phyloP scores from a whole-genome alignment of 2,888 invertebrate species.

The Zootermopsis nevadensis region DNA sequence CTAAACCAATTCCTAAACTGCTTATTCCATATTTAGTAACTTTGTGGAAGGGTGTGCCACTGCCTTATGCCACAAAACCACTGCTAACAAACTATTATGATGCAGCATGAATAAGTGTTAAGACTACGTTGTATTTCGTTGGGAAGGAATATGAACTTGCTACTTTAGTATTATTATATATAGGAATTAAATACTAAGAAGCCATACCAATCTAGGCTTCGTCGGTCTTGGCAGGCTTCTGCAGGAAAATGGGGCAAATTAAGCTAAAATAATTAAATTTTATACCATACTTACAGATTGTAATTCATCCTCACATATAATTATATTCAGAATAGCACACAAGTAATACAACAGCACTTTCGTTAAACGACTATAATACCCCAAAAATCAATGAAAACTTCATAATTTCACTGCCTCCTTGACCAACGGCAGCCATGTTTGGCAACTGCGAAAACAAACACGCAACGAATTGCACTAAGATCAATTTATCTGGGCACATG shows the following conservation, averaged over 20 bases:
- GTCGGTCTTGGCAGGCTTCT: constrained; percentile 3
- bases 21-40: neutral
- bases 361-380: constrained; percentile 32
- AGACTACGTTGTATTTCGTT: neutral
- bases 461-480: constrained; percentile 35
- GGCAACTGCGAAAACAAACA: constrained; percentile 43
- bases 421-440: constrained; percentile 38
- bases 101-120: neutral
- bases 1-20: neutral
- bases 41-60: constrained; percentile 17
- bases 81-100: neutral
- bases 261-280: neutral
- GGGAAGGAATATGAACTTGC: neutral
- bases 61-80: neutral
- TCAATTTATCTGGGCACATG: constrained; percentile 41
- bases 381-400: constrained; percentile 43
- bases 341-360: constrained; percentile 7
- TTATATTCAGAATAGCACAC: constrained; percentile 4
- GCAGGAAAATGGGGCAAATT: neutral
- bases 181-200: constrained; percentile 1
- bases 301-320: neutral
- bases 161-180: neutral
- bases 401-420: constrained; percentile 31
- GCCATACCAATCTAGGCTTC: constrained; percentile 36
- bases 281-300: constrained; percentile 17